These are phyloP conservation scores for Lethenteron reissneri DNA, from an alignment of 2,113 vertebrate genomes.

Conservation along the genomic window DNA sequence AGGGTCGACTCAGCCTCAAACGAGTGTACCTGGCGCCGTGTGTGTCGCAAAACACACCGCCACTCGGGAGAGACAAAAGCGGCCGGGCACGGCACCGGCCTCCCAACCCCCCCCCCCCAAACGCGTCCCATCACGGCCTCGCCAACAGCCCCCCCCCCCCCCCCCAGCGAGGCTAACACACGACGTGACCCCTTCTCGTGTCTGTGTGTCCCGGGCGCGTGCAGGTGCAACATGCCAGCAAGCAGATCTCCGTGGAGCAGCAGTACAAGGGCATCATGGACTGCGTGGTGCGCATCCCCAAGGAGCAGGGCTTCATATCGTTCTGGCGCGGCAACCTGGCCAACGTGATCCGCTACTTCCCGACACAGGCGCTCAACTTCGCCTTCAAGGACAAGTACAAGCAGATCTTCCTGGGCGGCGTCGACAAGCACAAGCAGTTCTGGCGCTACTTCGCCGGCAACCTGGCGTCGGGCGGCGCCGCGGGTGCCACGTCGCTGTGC, in stretches of 20 bases:
- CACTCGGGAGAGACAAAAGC: no score
- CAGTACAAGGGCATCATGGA: slow-evolving; percentile 96
- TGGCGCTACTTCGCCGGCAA: slow-evolving; percentile 97
- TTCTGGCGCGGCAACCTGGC: slow-evolving; percentile 98
- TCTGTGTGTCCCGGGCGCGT: not conserved
- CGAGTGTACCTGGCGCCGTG: no score
- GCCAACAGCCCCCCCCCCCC: not conserved
- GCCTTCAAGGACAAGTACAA: slow-evolving; percentile 99
- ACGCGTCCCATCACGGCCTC: no score
- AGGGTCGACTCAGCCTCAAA: no score
- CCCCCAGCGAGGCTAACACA: not conserved
- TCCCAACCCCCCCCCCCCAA: no score
- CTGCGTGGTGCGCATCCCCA: slow-evolving; percentile 74
- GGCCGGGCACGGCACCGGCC: no score
- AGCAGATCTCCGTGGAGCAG: slow-evolving; percentile 61
- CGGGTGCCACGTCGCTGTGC: slow-evolving; percentile 85
- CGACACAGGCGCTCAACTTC: slow-evolving; percentile 96
- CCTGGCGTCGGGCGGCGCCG: slow-evolving; percentile 72
- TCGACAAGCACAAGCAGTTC: slow-evolving; percentile 87
- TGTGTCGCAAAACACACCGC: no score
- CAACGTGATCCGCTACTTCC: slow-evolving; percentile 98
- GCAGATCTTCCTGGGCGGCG: slow-evolving; percentile 90
- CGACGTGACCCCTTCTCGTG: not conserved
- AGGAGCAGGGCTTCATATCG: slow-evolving; percentile 75
- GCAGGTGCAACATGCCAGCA: slow-evolving; percentile 94